Evolutionary conservation across 2,113 vertebrate genomes (phyloP).

Genomic region (Alaudala cheleensis): DNA sequence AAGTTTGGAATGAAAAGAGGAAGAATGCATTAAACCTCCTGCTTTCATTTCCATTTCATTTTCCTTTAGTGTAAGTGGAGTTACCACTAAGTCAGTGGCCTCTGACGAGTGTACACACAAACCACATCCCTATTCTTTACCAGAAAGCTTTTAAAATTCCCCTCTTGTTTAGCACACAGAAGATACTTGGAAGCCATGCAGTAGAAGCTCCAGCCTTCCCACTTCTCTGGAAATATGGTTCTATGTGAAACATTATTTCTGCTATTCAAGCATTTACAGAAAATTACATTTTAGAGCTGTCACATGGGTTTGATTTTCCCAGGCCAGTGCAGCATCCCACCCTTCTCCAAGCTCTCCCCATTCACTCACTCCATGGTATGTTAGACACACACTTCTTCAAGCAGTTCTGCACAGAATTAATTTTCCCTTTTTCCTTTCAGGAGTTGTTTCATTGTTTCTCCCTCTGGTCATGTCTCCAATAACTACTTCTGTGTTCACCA

Average conservation of each 20-base stretch:
- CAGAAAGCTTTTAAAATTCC: neutral
- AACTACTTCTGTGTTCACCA: neutral
- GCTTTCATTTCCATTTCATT: neutral
- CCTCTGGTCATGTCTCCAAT: neutral
- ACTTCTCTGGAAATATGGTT: neutral
- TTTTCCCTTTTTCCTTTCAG: neutral
- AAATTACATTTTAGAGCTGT: neutral
- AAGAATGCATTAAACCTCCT: neutral
- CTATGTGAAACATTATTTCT: neutral
- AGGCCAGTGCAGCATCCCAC: neutral
- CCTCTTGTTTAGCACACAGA: neutral
- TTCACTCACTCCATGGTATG: accelerated
- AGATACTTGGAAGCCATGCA: neutral
- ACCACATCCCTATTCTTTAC: neutral
- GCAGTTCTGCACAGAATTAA: neutral
- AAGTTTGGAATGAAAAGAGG: neutral
- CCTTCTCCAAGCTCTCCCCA: neutral
- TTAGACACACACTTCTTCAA: neutral
- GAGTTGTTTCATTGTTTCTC: neutral
- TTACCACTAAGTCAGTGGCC: neutral
- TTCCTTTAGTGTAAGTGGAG: neutral
- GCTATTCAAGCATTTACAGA: neutral
- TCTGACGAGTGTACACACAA: neutral
- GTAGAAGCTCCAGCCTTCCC: neutral
- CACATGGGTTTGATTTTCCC: neutral